Evolutionary conservation across 2,113 vertebrate genomes (phyloP).

Genomic region (Planiliza haematocheilus): DNA sequence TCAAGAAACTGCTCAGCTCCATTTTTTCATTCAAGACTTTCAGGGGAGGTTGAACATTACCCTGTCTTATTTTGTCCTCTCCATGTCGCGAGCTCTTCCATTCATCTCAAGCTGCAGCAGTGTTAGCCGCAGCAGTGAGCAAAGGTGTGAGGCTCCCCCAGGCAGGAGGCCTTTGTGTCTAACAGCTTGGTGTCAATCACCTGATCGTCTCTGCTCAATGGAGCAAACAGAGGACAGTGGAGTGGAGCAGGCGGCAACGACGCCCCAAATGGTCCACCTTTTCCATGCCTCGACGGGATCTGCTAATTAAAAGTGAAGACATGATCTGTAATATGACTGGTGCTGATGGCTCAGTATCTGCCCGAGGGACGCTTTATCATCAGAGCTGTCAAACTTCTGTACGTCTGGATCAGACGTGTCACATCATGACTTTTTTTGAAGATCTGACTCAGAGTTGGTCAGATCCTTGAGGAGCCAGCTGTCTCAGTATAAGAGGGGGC

Average conservation of each 20-base stretch:
- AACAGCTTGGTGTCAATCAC: conserved; percentile 77
- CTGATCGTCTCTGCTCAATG: conserved; percentile 43
- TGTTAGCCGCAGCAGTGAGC: background rate
- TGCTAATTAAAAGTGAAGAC: conserved; percentile 31
- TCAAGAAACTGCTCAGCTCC: too few relatives aligned
- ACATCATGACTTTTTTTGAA: conserved; percentile 32
- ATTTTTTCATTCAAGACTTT: too few relatives aligned
- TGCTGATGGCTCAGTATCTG: conserved; percentile 28
- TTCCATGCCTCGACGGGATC: conserved; percentile 26
- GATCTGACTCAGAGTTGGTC: conserved; percentile 35
- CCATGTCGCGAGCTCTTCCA: too few relatives aligned
- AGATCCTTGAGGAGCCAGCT: conserved; percentile 61
- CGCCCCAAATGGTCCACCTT: conserved; percentile 58
- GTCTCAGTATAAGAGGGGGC: conserved; percentile 45
- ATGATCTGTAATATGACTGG: conserved; percentile 6
- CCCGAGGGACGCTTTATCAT: conserved; percentile 11
- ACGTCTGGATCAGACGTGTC: conserved; percentile 18
- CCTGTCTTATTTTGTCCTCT: too few relatives aligned
- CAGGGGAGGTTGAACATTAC: too few relatives aligned
- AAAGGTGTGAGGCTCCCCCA: conserved; percentile 47
- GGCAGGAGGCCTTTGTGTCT: conserved; percentile 58
- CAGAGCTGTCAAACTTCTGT: background rate
- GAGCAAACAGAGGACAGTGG: background rate
- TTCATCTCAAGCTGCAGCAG: background rate
- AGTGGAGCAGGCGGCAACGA: conserved; percentile 5